Conservation (phyloP, 2,888 invertebrate genomes). For the Leucozona laternaria region DNA sequence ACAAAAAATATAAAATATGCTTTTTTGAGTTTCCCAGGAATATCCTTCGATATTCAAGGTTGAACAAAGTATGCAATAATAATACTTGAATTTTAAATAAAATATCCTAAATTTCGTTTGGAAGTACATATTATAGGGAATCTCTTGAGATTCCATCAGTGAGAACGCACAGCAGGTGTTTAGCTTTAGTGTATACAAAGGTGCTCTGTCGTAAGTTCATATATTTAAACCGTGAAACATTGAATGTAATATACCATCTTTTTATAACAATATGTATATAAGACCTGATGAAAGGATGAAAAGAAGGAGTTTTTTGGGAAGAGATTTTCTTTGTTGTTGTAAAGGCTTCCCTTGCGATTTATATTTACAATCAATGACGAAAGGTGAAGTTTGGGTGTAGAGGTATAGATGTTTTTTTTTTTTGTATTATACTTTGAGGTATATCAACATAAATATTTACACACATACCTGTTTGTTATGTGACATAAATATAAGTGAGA, state of each 20-base stretch:
- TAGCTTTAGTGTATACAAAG: not conserved
- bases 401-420: not conserved
- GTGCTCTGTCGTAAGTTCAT: slow-evolving; percentile 5
- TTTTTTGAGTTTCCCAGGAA: not conserved
- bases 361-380: not conserved
- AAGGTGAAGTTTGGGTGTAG: not conserved
- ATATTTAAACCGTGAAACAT: not conserved
- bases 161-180: slow-evolving; percentile 27
- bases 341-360: not conserved
- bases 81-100: slow-evolving; percentile 68
- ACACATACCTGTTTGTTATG: too few relatives aligned
- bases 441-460: not conserved
- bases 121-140: not conserved
- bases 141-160: not conserved
- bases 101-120: slow-evolving; percentile 12
- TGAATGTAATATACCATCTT: slow-evolving; percentile 15
- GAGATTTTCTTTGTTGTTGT: slow-evolving; percentile 1
- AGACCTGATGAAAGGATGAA: not conserved
- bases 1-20: too few relatives aligned
- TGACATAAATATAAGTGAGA: not conserved
- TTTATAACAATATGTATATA: not conserved
- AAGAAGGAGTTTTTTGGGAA: not conserved
- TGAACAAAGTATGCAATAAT: slow-evolving; percentile 65
- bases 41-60: slow-evolving; percentile 43
- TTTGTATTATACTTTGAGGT: not conserved